Conservation (phyloP, 2,797 vertebrate species). For the Pteropus rufus region DNA sequence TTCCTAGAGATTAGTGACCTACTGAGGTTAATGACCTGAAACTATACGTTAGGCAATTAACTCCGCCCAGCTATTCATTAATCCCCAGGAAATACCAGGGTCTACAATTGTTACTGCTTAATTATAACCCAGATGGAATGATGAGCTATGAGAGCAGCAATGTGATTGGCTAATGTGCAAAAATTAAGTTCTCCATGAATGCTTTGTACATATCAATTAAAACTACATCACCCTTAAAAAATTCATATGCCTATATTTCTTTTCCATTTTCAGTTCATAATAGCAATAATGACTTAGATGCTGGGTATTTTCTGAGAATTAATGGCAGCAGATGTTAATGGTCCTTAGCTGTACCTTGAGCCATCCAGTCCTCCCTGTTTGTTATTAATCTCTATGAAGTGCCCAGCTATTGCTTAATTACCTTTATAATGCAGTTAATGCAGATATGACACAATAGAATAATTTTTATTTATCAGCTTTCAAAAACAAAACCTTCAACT, state of each 20-base stretch:
- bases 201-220: conserved; percentile 63
- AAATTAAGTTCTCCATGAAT: conserved; percentile 64
- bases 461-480: conserved; percentile 50
- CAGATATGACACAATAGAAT: conserved; percentile 64
- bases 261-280: conserved; percentile 67
- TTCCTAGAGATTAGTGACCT: conserved; percentile 78
- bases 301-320: conserved; percentile 46
- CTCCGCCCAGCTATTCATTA: conserved; percentile 83
- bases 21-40: conserved; percentile 79
- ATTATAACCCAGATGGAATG: conserved; percentile 69
- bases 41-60: conserved; percentile 81
- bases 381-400: conserved; percentile 72
- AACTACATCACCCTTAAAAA: conserved; percentile 58
- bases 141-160: conserved; percentile 48
- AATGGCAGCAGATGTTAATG: conserved; percentile 69
- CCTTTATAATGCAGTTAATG: conserved; percentile 65
- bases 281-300: conserved; percentile 61
- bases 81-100: conserved; percentile 77
- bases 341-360: conserved; percentile 64
- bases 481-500: conserved; percentile 31
- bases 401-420: conserved; percentile 66
- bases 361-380: conserved; percentile 65
- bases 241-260: conserved; percentile 76
- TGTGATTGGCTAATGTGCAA: conserved; percentile 56
- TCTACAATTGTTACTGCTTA: conserved; percentile 70